Conservation (phyloP, 2,113 vertebrate species). For the Cyprinodon brontotheroides region DNA sequence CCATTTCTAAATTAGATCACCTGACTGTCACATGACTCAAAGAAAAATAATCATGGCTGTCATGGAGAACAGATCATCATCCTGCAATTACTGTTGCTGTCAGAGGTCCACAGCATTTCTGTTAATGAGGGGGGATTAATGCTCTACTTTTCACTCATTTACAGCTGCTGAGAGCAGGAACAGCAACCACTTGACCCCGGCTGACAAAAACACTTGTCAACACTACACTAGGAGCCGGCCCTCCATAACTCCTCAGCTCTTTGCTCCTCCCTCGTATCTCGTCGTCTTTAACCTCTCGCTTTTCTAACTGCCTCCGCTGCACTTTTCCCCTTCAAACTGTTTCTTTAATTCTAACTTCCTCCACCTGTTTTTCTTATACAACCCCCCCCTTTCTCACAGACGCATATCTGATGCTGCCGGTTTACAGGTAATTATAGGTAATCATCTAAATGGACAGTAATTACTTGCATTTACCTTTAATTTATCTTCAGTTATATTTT, state of each 20-base stretch:
- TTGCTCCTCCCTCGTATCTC: slow-evolving; percentile 3
- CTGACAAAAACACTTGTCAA: slow-evolving; percentile 71
- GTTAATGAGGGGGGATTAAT: slow-evolving; percentile 62
- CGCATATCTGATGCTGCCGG: slow-evolving; percentile 76
- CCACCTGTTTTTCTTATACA: slow-evolving; percentile 22
- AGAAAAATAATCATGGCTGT: slow-evolving; percentile 41
- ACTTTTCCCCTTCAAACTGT: slow-evolving; percentile 37
- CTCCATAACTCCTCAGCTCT: slow-evolving; percentile 36
- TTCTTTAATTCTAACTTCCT: slow-evolving; percentile 26
- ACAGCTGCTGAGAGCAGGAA: slow-evolving; percentile 54
- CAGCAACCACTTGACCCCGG: slow-evolving; percentile 57
- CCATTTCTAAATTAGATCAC: slow-evolving; percentile 9
- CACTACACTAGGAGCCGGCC: slow-evolving; percentile 51
- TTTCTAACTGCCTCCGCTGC: slow-evolving; percentile 25
- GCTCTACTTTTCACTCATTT: slow-evolving; percentile 47
- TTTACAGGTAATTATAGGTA: slow-evolving; percentile 84
- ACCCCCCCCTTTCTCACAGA: slow-evolving; percentile 45
- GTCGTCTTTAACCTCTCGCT: slow-evolving; percentile 21
- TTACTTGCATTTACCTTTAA: slow-evolving; percentile 69
- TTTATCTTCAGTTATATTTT: slow-evolving; percentile 63
- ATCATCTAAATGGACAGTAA: slow-evolving; percentile 84
- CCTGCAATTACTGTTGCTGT: slow-evolving; percentile 63
- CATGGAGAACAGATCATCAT: slow-evolving; percentile 50
- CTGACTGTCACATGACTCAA: slow-evolving; percentile 34
- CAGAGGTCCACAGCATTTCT: slow-evolving; percentile 55